Percentiles rank a stretch among this genome's conserved stretches.
Conservation (phyloP, 1,140 invertebrate species). For the Achroia grisella region DNA sequence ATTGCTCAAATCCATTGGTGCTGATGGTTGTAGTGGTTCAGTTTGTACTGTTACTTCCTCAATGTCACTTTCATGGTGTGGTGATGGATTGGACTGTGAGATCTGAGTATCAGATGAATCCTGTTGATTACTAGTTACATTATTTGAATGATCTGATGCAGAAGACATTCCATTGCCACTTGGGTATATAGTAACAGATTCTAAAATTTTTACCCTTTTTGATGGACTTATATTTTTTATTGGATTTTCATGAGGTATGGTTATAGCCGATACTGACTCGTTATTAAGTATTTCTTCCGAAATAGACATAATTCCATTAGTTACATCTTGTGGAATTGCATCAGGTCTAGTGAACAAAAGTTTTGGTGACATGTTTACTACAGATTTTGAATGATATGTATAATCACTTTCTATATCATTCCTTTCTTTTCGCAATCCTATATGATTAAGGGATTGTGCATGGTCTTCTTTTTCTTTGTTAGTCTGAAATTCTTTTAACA, state of each 20-base stretch:
- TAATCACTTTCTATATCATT: too few relatives aligned
- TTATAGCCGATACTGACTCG: neutral
- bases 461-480: neutral
- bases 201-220: conserved; percentile 46
- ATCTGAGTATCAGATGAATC: too few relatives aligned
- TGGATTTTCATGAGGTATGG: conserved; percentile 6
- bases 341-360: conserved; percentile 7
- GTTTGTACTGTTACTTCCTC: neutral
- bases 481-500: conserved; percentile 45
- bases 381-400: too few relatives aligned
- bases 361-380: too few relatives aligned
- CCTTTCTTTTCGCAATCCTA: too few relatives aligned
- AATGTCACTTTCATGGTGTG: neutral
- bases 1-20: conserved; percentile 35
- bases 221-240: conserved; percentile 33
- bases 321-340: conserved; percentile 18
- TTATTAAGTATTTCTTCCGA: conserved; percentile 13
- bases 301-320: conserved; percentile 24
- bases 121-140: too few relatives aligned
- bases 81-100: neutral
- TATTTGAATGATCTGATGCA: too few relatives aligned
- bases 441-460: neutral
- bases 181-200: conserved; percentile 24
- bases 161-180: neutral
- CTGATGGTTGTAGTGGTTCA: conserved; percentile 3